Percentiles rank a stretch among this genome's conserved stretches.
Conservation (phyloP, 2,113 vertebrate species). For the Typhlomys cinereus region DNA sequence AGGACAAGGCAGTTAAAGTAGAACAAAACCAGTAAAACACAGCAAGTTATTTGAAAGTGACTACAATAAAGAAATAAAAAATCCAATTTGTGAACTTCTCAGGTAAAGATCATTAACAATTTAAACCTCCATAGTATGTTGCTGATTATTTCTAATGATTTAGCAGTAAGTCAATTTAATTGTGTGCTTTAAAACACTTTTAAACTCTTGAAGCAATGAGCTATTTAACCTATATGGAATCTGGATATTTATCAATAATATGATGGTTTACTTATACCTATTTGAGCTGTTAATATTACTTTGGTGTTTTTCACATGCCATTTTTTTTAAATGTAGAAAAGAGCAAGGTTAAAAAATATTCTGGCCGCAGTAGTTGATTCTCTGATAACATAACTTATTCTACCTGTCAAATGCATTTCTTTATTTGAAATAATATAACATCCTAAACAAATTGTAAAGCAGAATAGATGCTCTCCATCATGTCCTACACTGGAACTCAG, state of each 20-base stretch:
- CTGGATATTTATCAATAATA: slow-evolving; percentile 45
- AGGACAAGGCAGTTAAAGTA: neutral
- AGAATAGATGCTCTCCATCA: neutral
- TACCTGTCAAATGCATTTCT: neutral
- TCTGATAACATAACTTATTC: neutral
- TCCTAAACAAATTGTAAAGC: slow-evolving; percentile 12
- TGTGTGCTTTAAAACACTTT: neutral
- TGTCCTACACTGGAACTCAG: neutral
- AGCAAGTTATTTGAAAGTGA: slow-evolving; percentile 12
- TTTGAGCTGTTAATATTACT: slow-evolving; percentile 21
- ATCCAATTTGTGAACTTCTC: neutral
- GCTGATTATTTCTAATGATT: slow-evolving; percentile 51
- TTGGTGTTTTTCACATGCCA: slow-evolving; percentile 20
- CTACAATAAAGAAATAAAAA: neutral
- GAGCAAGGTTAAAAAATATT: neutral
- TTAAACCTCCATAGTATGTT: neutral
- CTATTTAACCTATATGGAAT: slow-evolving; percentile 39
- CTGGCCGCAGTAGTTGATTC: neutral
- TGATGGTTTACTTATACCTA: neutral
- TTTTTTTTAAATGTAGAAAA: slow-evolving; percentile 11
- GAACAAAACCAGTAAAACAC: neutral
- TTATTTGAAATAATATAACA: neutral
- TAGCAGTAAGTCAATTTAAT: slow-evolving; percentile 37
- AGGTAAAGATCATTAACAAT: slow-evolving; percentile 22
- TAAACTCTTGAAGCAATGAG: slow-evolving; percentile 36